Conservation (phyloP, 1,140 invertebrate genomes). For the Cyphomyrmex costatus region DNA sequence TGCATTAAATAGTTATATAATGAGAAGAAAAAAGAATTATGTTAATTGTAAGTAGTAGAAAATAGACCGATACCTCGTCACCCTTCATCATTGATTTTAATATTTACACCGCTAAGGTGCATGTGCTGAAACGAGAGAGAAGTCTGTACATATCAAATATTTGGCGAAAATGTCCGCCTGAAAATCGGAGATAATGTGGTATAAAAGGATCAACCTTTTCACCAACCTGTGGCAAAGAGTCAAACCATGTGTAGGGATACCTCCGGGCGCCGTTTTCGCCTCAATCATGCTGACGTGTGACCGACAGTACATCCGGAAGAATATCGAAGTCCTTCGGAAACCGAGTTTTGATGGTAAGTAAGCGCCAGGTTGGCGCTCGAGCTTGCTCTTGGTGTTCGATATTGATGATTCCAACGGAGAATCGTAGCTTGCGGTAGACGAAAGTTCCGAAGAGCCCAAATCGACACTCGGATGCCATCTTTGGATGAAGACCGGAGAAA, state of each 20-base stretch:
- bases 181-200: slow-evolving; percentile 71
- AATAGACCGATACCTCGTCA: slow-evolving; percentile 70
- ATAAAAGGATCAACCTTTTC: slow-evolving; percentile 76
- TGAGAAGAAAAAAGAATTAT: slow-evolving; percentile 71
- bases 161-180: slow-evolving; percentile 58
- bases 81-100: slow-evolving; percentile 41
- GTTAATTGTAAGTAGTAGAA: slow-evolving; percentile 67
- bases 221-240: slow-evolving; percentile 80
- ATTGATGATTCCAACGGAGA: slow-evolving; percentile 26
- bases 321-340: slow-evolving; percentile 59
- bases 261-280: slow-evolving; percentile 64
- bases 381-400: background rate
- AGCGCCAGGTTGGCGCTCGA: slow-evolving; percentile 21
- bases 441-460: slow-evolving; percentile 29
- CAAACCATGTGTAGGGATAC: slow-evolving; percentile 77
- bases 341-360: slow-evolving; percentile 20
- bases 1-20: slow-evolving; percentile 58
- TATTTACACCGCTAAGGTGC: slow-evolving; percentile 51
- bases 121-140: slow-evolving; percentile 71
- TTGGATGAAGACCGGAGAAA: slow-evolving; percentile 7
- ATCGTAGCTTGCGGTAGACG: slow-evolving; percentile 9
- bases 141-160: slow-evolving; percentile 25
- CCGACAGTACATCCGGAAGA: slow-evolving; percentile 25
- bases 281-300: slow-evolving; percentile 56
- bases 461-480: slow-evolving; percentile 1